Evolutionary conservation across 64 coral and sea anemone species (phyloP).

Genomic region (Acropora yongei): DNA sequence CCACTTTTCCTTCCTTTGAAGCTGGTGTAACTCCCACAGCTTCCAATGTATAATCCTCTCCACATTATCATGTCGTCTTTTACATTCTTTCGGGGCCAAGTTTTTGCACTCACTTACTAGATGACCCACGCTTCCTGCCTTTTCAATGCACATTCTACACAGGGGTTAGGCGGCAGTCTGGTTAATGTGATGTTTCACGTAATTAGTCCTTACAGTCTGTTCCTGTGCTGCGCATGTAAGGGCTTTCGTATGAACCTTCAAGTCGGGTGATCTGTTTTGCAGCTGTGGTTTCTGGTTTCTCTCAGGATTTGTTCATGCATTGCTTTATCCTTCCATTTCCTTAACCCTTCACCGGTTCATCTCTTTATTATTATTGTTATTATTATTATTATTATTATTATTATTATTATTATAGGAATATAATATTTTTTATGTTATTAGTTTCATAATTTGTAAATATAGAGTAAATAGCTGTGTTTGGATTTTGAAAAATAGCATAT

Average conservation of each 20-base stretch:
- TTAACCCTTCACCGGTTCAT: no score
- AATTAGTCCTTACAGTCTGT: not conserved
- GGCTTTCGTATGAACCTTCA: not conserved
- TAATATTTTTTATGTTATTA: no score
- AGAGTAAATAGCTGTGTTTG: no score
- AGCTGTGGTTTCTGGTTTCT: not conserved
- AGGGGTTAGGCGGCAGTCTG: not conserved
- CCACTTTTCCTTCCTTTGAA: not conserved
- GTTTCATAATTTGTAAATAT: no score
- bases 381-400: no score
- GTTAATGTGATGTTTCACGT: not conserved
- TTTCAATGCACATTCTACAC: not conserved
- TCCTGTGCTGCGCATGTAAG: not conserved
- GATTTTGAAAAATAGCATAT: no score
- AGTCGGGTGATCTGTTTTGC: not conserved
- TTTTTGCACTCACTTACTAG: not conserved
- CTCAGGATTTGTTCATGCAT: not conserved
- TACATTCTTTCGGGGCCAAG: not conserved
- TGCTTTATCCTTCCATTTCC: not conserved
- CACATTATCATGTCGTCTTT: slow-evolving; percentile 2
- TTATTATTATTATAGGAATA: no score
- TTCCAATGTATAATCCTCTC: not conserved
- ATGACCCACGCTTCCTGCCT: not conserved
- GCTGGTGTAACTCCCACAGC: not conserved
- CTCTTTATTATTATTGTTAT: no score